phyloP scores from a whole-genome alignment of 2,113 vertebrate genomes.

The Chloropsis cyanopogon region DNA sequence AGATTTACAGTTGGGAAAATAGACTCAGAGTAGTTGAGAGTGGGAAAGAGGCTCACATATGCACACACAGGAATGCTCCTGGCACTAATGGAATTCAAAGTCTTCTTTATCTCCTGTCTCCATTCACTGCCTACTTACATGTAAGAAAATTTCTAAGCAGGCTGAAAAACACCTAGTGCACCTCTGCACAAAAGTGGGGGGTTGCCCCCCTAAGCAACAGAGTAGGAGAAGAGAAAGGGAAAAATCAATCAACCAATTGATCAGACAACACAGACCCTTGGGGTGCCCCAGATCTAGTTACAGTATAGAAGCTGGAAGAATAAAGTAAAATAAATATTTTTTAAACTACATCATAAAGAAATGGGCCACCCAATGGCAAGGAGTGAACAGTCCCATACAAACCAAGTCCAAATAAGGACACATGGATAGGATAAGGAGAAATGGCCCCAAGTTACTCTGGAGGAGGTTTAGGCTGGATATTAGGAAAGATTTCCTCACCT shows the following conservation, averaged over 20 bases:
- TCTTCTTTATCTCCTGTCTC: neutral
- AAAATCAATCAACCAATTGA: neutral
- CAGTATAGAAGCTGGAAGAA: neutral
- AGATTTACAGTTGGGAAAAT: neutral
- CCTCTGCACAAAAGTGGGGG: neutral
- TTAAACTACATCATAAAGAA: neutral
- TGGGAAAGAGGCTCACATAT: neutral
- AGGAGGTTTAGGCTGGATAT: neutral
- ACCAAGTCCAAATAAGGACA: neutral
- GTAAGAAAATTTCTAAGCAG: neutral
- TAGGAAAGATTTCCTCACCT: neutral
- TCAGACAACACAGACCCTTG: neutral
- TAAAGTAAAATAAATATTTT: neutral
- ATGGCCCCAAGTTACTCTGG: too few species aligned
- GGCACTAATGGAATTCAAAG: constrained; percentile 1
- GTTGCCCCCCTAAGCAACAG: neutral
- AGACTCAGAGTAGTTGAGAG: neutral
- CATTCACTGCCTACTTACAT: neutral
- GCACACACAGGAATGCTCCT: neutral
- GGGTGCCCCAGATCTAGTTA: neutral
- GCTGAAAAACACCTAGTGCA: neutral
- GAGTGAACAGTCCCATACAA: neutral
- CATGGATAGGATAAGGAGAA: neutral
- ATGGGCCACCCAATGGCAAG: rapidly evolving
- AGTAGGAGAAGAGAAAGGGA: neutral